A percentile compares a stretch with the other conserved stretches of the same genome.
Conservation (phyloP, 64 coral and sea anemone species). For the Montipora foliosa region DNA sequence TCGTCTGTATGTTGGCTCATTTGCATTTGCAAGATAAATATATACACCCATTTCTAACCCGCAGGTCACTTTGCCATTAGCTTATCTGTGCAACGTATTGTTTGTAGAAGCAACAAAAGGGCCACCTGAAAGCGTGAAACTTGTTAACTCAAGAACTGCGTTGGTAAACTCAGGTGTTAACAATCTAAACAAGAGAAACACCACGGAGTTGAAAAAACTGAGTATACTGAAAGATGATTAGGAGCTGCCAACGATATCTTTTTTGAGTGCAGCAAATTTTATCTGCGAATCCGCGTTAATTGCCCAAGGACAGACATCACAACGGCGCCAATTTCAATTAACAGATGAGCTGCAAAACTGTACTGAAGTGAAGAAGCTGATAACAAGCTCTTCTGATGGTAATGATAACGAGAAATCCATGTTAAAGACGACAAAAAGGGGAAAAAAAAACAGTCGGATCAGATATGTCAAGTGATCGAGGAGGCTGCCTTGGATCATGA, state of each 20-base stretch:
- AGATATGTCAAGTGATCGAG: not conserved
- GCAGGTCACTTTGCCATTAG: not conserved
- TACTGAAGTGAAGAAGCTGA: not conserved
- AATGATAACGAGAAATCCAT: not conserved
- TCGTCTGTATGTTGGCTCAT: conserved; percentile 16
- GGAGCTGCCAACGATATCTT: not conserved
- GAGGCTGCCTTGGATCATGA: no score
- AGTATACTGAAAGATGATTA: not conserved
- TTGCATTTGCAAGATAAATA: conserved; percentile 39
- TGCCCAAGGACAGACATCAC: not conserved
- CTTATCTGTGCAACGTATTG: not conserved
- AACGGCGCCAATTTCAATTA: not conserved
- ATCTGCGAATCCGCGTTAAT: not conserved
- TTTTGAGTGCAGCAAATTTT: not conserved
- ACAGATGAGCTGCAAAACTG: not conserved
- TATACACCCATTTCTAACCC: not conserved
- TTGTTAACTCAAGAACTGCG: not conserved
- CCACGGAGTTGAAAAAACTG: not conserved
- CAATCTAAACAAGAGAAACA: not conserved
- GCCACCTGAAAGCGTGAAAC: not conserved
- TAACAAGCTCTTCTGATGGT: not conserved
- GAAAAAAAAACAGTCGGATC: not conserved
- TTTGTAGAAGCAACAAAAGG: conserved; percentile 1
- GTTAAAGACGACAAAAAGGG: not conserved
- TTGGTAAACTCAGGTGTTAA: not conserved